Conservation (phyloP, 2,113 vertebrate species). For the Bufo gargarizans region DNA sequence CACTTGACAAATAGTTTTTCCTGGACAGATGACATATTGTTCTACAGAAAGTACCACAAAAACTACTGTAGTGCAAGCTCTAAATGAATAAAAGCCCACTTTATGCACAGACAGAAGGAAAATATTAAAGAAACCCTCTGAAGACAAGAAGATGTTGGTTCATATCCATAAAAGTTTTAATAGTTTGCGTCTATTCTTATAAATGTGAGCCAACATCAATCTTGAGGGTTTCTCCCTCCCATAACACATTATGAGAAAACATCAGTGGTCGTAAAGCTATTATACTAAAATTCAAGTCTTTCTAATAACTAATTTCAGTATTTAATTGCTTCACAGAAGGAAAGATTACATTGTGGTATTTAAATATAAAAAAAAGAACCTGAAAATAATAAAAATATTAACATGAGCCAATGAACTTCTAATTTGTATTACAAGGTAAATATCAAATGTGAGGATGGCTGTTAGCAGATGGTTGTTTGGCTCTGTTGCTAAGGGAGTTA, state of each 20-base stretch:
- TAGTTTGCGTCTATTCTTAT: background rate
- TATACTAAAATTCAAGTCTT: too few relatives aligned
- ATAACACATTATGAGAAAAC: background rate
- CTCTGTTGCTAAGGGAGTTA: slow-evolving; percentile 8
- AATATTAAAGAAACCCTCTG: too few relatives aligned
- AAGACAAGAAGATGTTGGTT: too few relatives aligned
- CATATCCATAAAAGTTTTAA: too few relatives aligned
- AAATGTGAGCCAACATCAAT: background rate
- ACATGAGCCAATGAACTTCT: background rate
- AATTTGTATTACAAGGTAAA: background rate
- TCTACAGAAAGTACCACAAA: too few relatives aligned
- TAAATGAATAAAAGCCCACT: too few relatives aligned
- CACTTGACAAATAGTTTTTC: too few relatives aligned
- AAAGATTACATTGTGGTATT: background rate
- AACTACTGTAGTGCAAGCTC: too few relatives aligned
- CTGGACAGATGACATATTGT: too few relatives aligned
- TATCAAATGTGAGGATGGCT: background rate
- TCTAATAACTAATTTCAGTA: background rate
- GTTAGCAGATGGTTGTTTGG: slow-evolving; percentile 36
- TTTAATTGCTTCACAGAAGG: too few relatives aligned
- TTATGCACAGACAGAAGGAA: too few relatives aligned
- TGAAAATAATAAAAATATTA: background rate
- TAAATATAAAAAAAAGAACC: background rate
- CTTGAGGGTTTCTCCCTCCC: background rate
- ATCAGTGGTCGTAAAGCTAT: background rate